These are phyloP conservation scores for Poecilus cupreus DNA, from an alignment of 2,888 invertebrate genomes.

Conservation along the genomic window DNA sequence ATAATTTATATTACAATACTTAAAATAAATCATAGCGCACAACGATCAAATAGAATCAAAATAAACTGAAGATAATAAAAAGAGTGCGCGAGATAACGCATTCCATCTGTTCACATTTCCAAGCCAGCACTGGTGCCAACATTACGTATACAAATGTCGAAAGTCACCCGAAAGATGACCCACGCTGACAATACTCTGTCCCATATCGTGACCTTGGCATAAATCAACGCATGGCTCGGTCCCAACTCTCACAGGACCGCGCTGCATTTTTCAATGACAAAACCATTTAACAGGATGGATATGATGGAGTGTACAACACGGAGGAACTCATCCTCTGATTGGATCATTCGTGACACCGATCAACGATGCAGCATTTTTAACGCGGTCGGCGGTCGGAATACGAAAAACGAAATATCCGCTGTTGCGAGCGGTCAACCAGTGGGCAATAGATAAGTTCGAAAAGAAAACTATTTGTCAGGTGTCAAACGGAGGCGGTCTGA, in stretches of 20 bases:
- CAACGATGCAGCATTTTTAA: constrained; percentile 58
- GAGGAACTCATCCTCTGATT: constrained; percentile 56
- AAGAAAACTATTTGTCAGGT: constrained; percentile 59
- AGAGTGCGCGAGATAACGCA: background rate
- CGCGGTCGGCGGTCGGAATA: constrained; percentile 57
- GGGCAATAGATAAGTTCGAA: constrained; percentile 54
- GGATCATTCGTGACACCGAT: constrained; percentile 61
- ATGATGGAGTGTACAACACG: background rate
- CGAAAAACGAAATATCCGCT: constrained; percentile 16
- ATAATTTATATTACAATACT: background rate
- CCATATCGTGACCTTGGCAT: constrained; percentile 49
- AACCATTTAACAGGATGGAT: constrained; percentile 38
- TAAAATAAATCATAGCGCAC: background rate
- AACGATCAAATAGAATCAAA: background rate
- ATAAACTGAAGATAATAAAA: background rate
- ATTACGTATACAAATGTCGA: constrained; percentile 41
- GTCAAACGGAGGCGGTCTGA: constrained; percentile 56
- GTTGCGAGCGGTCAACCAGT: constrained; percentile 35
- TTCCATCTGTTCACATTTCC: constrained; percentile 11
- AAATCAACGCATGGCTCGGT: constrained; percentile 47
- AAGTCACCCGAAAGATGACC: constrained; percentile 55
- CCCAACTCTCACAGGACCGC: constrained; percentile 4
- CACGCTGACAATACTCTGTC: constrained; percentile 47
- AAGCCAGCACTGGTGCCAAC: constrained; percentile 11
- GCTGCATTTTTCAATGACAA: constrained; percentile 46